These are phyloP conservation scores for Sciurus carolinensis DNA, from an alignment of 2,797 vertebrate genomes.

Conservation along the genomic window DNA sequence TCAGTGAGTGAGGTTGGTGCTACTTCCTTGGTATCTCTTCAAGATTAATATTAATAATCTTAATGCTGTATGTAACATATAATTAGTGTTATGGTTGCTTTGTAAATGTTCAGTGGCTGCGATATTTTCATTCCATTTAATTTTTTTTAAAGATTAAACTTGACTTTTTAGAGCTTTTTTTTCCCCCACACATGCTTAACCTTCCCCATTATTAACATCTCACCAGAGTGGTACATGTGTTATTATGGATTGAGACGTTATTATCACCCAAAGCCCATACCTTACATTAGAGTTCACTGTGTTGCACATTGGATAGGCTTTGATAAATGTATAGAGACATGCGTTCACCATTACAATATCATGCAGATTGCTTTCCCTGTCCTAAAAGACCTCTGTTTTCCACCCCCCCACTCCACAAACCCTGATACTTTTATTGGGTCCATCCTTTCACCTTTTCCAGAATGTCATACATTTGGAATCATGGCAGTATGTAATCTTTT, in stretches of 20 bases:
- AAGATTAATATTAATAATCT: slow-evolving; percentile 5
- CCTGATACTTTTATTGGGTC: background rate
- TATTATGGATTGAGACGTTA: no score
- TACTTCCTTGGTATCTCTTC: slow-evolving; percentile 1
- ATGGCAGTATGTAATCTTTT: background rate
- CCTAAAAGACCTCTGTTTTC: background rate
- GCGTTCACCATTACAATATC: background rate
- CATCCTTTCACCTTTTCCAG: background rate
- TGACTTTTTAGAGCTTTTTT: slow-evolving; percentile 8
- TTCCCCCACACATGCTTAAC: fast-evolving
- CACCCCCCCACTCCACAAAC: fast-evolving
- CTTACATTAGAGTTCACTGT: background rate
- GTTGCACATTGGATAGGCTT: background rate
- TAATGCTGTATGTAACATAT: background rate
- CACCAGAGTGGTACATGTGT: background rate
- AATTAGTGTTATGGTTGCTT: slow-evolving; percentile 18
- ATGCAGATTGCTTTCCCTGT: background rate
- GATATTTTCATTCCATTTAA: background rate
- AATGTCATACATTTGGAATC: background rate
- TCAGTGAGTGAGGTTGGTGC: background rate
- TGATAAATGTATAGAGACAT: background rate
- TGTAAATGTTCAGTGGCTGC: background rate
- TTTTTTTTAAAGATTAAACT: background rate
- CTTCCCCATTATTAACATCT: background rate
- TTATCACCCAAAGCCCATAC: background rate